phyloP scores from a whole-genome alignment of 2,888 invertebrate species.

The Tetragonisca angustula region DNA sequence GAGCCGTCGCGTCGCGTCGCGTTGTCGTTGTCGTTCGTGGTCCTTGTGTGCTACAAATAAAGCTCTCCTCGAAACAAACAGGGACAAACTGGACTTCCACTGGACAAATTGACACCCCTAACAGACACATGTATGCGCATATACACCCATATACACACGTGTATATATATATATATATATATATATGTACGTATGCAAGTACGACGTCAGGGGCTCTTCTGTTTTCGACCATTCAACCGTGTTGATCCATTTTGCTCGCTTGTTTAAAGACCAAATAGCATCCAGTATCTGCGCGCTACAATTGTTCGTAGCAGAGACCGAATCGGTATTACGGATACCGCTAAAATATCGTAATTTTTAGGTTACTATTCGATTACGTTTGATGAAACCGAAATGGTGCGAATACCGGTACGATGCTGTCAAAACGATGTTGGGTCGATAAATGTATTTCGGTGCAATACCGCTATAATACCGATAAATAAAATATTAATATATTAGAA shows the following conservation, averaged over 20 bases:
- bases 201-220: conserved; percentile 47
- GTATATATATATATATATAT: no score
- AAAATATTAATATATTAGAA: no score
- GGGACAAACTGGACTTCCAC: conserved; percentile 69
- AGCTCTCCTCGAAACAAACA: conserved; percentile 80
- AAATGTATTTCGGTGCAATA: no score
- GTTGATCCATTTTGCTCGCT: conserved; percentile 63
- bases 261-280: conserved; percentile 49
- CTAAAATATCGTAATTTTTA: no score
- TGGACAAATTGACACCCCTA: conserved; percentile 78
- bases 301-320: no score
- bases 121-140: conserved; percentile 60
- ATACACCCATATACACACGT: no score
- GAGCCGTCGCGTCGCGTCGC: conserved; percentile 26
- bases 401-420: no score
- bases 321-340: no score
- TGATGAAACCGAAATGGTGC: no score
- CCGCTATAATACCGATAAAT: no score
- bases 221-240: conserved; percentile 53
- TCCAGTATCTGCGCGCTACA: background rate
- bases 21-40: conserved; percentile 54
- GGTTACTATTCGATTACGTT: no score
- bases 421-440: no score
- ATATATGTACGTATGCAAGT: background rate
- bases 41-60: conserved; percentile 79